Evolutionary conservation across 2,888 invertebrate species (phyloP).

Genomic region (Liposcelis brunnea): DNA sequence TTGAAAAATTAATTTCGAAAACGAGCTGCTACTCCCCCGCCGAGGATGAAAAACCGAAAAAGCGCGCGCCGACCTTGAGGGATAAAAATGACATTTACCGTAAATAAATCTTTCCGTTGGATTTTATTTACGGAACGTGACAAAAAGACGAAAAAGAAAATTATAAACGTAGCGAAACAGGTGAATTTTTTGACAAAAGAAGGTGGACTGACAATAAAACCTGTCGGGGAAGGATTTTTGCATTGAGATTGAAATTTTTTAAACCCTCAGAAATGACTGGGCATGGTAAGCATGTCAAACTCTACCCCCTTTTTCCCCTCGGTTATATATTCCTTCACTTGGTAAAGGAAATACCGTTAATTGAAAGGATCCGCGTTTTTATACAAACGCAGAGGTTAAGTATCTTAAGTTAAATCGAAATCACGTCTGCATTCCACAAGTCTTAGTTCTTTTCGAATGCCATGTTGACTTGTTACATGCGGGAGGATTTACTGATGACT

Average conservation of each 20-base stretch:
- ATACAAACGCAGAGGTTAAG: too few species aligned
- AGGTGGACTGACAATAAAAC: too few species aligned
- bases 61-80: too few species aligned
- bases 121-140: neutral
- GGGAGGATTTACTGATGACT: constrained; percentile 4
- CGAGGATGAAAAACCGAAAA: too few species aligned
- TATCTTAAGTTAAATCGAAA: too few species aligned
- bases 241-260: constrained; percentile 4
- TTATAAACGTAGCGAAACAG: too few species aligned
- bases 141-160: neutral
- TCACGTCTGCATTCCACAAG: too few species aligned
- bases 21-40: too few species aligned
- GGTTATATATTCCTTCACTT: constrained; percentile 17
- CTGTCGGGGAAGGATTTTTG: neutral
- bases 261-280: constrained; percentile 4
- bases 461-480: neutral
- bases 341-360: constrained; percentile 18
- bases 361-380: constrained; percentile 11
- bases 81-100: too few species aligned
- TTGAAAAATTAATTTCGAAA: too few species aligned
- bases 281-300: constrained; percentile 1
- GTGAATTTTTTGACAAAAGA: too few species aligned
- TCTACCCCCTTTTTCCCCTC: constrained; percentile 1
- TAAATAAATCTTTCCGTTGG: neutral
- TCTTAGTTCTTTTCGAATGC: neutral